These are phyloP conservation scores for Tachycineta bicolor DNA, from an alignment of 2,113 vertebrate genomes.

Conservation along the genomic window DNA sequence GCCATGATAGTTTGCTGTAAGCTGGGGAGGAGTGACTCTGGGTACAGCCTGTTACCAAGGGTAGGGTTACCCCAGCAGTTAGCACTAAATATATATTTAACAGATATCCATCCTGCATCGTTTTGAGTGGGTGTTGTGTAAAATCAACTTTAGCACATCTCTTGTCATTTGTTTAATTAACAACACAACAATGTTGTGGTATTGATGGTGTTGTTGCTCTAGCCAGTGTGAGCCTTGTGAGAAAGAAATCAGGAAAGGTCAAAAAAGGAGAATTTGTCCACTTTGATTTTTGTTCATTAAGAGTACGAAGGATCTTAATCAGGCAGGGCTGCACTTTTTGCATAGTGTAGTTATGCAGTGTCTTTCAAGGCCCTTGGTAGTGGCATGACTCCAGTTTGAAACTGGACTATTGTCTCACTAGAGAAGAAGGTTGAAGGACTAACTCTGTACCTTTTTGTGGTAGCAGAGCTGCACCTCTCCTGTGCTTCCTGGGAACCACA, in stretches of 20 bases:
- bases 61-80: background rate
- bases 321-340: background rate
- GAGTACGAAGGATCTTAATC: background rate
- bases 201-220: background rate
- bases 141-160: background rate
- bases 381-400: background rate
- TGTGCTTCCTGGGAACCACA: fast-evolving
- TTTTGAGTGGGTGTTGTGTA: background rate
- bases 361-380: background rate
- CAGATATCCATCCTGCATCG: background rate
- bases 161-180: background rate
- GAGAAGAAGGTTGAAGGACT: background rate
- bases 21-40: background rate
- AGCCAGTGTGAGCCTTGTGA: background rate
- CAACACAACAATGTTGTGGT: background rate
- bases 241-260: background rate
- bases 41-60: fast-evolving
- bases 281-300: background rate
- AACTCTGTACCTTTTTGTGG: background rate
- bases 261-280: background rate
- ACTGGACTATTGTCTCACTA: background rate
- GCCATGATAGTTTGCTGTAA: background rate
- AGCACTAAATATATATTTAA: background rate
- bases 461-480: background rate
- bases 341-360: fast-evolving